Evolutionary conservation across 2,888 invertebrate genomes (phyloP).

Genomic region (Craniophora ligustri): DNA sequence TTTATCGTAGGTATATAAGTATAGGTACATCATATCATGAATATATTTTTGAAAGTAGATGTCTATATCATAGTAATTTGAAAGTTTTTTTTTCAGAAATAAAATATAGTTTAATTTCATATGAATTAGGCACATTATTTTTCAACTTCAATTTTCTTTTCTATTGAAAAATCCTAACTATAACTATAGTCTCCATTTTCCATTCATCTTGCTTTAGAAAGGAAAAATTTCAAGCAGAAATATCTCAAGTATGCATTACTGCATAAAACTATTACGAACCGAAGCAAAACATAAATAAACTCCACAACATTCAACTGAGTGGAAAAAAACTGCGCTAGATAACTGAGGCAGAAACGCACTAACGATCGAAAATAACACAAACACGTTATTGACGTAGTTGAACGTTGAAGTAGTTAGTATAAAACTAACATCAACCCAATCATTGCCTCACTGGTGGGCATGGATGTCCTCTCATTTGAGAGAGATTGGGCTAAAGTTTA

Average conservation of each 20-base stretch:
- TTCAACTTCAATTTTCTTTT: not conserved
- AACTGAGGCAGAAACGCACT: slow-evolving; percentile 27
- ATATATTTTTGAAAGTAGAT: no score
- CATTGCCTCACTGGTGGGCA: no score
- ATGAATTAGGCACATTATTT: not conserved
- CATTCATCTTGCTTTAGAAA: not conserved
- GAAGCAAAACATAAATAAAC: not conserved
- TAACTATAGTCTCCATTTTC: not conserved
- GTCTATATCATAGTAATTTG: no score
- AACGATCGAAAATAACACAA: slow-evolving; percentile 23
- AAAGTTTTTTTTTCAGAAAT: no score
- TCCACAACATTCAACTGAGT: not conserved
- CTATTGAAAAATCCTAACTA: not conserved
- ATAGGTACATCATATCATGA: no score
- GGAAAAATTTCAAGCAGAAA: not conserved
- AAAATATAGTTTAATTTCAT: no score
- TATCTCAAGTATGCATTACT: not conserved
- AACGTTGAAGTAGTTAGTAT: no score
- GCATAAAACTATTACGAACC: not conserved
- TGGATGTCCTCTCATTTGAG: no score
- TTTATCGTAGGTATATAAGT: no score
- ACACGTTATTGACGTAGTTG: slow-evolving; percentile 35
- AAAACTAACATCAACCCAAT: no score
- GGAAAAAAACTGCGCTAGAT: slow-evolving; percentile 2
- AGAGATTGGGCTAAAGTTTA: no score